Evolutionary conservation across 2,797 vertebrate genomes (phyloP).

Genomic region (Geotrypetes seraphini): DNA sequence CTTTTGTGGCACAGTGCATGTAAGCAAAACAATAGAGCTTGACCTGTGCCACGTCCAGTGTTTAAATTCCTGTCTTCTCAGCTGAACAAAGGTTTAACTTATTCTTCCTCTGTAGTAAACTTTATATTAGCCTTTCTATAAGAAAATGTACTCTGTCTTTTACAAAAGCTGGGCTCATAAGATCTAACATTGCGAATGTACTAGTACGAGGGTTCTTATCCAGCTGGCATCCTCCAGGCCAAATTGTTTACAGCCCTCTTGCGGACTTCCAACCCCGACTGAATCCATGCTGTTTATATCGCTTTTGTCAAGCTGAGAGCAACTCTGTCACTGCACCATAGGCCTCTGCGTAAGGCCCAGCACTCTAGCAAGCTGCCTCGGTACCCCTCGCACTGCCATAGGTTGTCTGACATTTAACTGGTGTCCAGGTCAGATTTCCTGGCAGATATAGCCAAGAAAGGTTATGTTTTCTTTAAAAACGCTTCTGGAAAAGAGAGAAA

Average conservation of each 20-base stretch:
- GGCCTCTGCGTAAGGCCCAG: slow-evolving; percentile 11
- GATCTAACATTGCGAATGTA: slow-evolving; percentile 1
- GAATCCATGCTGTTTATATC: slow-evolving; percentile 21
- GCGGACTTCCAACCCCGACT: slow-evolving; percentile 11
- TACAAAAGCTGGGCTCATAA: slow-evolving; percentile 9
- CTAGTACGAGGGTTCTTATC: slow-evolving; percentile 11
- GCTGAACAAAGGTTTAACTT: no score
- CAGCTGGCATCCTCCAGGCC: slow-evolving; percentile 24
- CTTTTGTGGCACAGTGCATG: no score
- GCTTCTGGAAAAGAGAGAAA: slow-evolving; percentile 7
- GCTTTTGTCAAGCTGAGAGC: slow-evolving; percentile 23
- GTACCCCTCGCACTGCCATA: slow-evolving; percentile 5
- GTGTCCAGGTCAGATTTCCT: slow-evolving; percentile 4
- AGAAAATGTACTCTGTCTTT: no score
- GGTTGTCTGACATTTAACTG: slow-evolving; percentile 21
- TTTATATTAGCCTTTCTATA: no score
- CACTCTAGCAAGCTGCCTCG: slow-evolving; percentile 8
- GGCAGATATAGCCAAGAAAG: background rate
- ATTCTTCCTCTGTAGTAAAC: no score
- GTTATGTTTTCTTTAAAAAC: slow-evolving; percentile 4
- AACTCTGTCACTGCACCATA: slow-evolving; percentile 13
- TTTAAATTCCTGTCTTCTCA: no score
- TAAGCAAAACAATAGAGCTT: no score
- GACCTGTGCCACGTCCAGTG: no score
- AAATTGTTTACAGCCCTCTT: slow-evolving; percentile 26